Conservation (phyloP, 2,797 vertebrate genomes). For the Synanceia verrucosa region DNA sequence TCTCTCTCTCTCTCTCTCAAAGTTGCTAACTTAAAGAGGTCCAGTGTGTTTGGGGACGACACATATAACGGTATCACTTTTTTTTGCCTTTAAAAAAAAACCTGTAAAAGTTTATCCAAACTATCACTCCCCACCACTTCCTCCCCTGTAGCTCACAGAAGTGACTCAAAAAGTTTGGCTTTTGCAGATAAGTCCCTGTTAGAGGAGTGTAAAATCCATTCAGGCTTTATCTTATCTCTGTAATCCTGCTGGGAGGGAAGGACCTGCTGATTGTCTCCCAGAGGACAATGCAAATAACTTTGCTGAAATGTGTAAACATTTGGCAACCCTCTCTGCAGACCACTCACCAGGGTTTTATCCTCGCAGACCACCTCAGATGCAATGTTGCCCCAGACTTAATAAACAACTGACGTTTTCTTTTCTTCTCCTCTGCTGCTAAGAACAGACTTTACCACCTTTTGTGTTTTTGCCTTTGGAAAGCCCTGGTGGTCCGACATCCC, state of each 20-base stretch:
- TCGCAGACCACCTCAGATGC: constrained; percentile 70
- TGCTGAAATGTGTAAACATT: constrained; percentile 80
- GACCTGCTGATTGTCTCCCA: constrained; percentile 79
- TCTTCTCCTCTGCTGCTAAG: constrained; percentile 46
- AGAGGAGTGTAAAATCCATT: constrained; percentile 72
- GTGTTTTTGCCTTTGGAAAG: constrained; percentile 39
- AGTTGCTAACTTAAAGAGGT: constrained; percentile 29
- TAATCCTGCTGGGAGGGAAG: constrained; percentile 73
- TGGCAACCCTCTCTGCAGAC: constrained; percentile 53
- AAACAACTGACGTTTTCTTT: constrained; percentile 68
- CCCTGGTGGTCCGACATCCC: constrained; percentile 43
- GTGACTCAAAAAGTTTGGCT: constrained; percentile 49
- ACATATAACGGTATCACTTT: background rate
- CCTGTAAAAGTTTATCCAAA: constrained; percentile 23
- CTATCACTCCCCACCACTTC: constrained; percentile 6
- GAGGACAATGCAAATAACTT: constrained; percentile 80
- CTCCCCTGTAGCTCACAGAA: constrained; percentile 8
- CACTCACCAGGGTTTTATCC: constrained; percentile 48
- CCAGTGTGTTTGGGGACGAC: constrained; percentile 10
- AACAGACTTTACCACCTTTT: constrained; percentile 44
- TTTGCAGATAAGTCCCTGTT: constrained; percentile 61
- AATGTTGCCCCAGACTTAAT: constrained; percentile 39
- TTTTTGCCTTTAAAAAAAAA: constrained; percentile 18
- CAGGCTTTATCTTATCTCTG: constrained; percentile 73
- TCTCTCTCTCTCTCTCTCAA: constrained; percentile 62